These are phyloP conservation scores for Sphecodes monilicornis DNA, from an alignment of 2,888 invertebrate species.

Conservation along the genomic window DNA sequence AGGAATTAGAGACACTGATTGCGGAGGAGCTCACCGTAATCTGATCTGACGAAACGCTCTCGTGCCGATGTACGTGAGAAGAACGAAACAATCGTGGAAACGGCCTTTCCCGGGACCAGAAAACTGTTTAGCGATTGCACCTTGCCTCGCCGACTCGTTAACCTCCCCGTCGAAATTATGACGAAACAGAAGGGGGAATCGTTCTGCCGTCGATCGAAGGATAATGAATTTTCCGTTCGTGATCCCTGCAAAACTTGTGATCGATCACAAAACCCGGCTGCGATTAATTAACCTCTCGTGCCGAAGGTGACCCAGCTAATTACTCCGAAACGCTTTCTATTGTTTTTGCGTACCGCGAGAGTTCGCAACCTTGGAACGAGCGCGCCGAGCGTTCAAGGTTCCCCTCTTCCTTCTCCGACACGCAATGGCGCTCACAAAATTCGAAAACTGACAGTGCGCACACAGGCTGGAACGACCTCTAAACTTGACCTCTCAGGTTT, in stretches of 20 bases:
- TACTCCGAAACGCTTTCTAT: conserved; percentile 19
- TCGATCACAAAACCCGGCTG: neutral
- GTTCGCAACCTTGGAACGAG: conserved; percentile 39
- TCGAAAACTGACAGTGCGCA: neutral
- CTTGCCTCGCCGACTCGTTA: conserved; percentile 39
- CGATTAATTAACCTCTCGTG: conserved; percentile 24
- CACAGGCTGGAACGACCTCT: no score
- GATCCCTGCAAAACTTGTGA: conserved; percentile 20
- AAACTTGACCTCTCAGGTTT: no score
- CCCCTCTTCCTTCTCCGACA: neutral
- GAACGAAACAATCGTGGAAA: conserved; percentile 61
- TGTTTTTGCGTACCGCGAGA: conserved; percentile 19
- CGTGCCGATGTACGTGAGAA: conserved; percentile 57
- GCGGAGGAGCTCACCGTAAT: conserved; percentile 40
- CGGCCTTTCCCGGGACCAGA: conserved; percentile 44
- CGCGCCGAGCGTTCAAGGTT: conserved; percentile 38
- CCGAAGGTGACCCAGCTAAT: conserved; percentile 2
- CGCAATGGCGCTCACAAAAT: neutral
- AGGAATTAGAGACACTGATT: conserved; percentile 22
- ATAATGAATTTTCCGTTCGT: neutral
- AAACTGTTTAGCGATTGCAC: conserved; percentile 45
- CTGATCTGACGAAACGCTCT: conserved; percentile 60
- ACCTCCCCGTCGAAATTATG: conserved; percentile 55
- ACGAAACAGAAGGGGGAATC: conserved; percentile 41
- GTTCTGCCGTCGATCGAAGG: conserved; percentile 19